Evolutionary conservation across 2,113 vertebrate genomes (phyloP).

Genomic region (Indicator indicator): DNA sequence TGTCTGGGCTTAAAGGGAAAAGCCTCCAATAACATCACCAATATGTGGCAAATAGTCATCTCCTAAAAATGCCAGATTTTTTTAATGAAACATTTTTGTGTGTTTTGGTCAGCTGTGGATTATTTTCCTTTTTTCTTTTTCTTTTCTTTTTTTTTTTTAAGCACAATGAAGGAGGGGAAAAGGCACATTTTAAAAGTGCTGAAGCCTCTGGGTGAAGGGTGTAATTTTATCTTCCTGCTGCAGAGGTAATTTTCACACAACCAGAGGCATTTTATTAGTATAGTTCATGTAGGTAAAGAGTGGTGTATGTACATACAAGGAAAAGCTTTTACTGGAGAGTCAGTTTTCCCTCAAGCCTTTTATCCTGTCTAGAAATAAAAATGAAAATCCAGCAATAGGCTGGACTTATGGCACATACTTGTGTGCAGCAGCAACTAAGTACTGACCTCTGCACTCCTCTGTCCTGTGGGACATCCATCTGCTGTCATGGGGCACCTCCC

Average conservation of each 20-base stretch:
- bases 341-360: not conserved
- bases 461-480: not conserved
- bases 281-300: not conserved
- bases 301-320: not conserved
- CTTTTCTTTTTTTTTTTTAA: not conserved
- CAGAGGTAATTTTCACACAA: not conserved
- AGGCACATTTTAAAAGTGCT: not conserved
- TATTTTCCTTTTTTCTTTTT: not conserved
- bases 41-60: not conserved
- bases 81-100: slow-evolving; percentile 3
- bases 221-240: slow-evolving; percentile 7
- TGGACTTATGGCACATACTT: not conserved
- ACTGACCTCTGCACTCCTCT: not conserved
- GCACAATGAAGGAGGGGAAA: not conserved
- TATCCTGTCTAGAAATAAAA: not conserved
- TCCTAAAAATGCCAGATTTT: not conserved
- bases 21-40: not conserved
- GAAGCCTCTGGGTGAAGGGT: not conserved
- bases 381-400: not conserved
- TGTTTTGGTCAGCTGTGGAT: slow-evolving; percentile 1
- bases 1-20: not conserved
- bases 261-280: not conserved
- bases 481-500: not conserved
- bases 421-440: not conserved
- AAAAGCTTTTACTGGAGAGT: not conserved